phyloP scores from a whole-genome alignment of 2,113 vertebrate genomes.

The Anguilla japonica region DNA sequence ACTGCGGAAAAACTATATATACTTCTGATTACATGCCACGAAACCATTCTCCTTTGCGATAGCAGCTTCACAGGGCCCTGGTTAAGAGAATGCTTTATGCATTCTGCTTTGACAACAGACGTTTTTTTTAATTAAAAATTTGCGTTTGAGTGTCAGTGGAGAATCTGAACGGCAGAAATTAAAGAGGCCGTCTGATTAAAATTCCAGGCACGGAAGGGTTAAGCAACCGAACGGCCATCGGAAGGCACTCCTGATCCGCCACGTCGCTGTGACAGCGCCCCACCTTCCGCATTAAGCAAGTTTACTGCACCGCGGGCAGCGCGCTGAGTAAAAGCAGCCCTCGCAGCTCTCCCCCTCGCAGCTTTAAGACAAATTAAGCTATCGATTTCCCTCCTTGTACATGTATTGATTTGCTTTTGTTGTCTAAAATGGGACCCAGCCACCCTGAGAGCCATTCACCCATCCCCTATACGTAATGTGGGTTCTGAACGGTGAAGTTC shows the following conservation, averaged over 20 bases:
- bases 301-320: not conserved
- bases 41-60: not conserved
- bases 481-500: not conserved
- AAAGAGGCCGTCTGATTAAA: not conserved
- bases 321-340: not conserved
- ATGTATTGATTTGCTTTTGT: constrained; percentile 8
- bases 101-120: not conserved
- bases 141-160: not conserved
- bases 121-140: not conserved
- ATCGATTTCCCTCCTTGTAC: constrained; percentile 6
- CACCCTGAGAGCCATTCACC: not conserved
- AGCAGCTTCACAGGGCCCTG: not conserved
- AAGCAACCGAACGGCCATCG: not conserved
- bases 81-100: not conserved
- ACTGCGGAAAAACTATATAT: not conserved
- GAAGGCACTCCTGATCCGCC: not conserved
- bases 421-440: constrained; percentile 9
- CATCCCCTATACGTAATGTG: not conserved
- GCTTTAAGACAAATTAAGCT: constrained; percentile 10
- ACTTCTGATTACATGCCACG: not conserved
- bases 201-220: not conserved
- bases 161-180: not conserved
- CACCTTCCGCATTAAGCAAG: not conserved
- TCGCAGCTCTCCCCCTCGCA: not conserved
- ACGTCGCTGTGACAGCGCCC: not conserved